phyloP scores from a whole-genome alignment of 1,140 invertebrate genomes.

The Achroia grisella region DNA sequence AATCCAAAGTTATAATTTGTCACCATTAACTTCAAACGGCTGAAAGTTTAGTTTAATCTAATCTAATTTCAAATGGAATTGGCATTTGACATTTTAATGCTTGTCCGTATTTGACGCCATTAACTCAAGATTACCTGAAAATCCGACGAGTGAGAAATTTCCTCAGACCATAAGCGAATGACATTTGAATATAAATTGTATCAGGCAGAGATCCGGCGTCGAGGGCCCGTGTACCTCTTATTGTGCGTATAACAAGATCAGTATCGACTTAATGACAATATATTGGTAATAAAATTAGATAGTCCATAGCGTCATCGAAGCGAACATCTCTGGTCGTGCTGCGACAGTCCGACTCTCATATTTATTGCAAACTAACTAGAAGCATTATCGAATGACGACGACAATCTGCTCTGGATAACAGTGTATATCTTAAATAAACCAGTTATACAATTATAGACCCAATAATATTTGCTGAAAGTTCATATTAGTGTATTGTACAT shows the following conservation, averaged over 20 bases:
- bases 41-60: too few species aligned
- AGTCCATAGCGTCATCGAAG: slow-evolving; percentile 60
- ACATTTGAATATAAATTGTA: slow-evolving; percentile 72
- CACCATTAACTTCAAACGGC: too few species aligned
- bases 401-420: slow-evolving; percentile 47
- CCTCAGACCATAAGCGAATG: slow-evolving; percentile 56
- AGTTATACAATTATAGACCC: slow-evolving; percentile 43
- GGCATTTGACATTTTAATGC: too few species aligned
- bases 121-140: slow-evolving; percentile 65
- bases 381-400: slow-evolving; percentile 63
- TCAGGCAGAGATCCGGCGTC: slow-evolving; percentile 36
- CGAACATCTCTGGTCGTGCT: slow-evolving; percentile 43
- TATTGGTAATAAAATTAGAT: slow-evolving; percentile 74
- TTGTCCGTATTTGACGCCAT: slow-evolving; percentile 35
- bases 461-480: slow-evolving; percentile 35
- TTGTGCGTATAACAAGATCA: slow-evolving; percentile 73
- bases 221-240: slow-evolving; percentile 54
- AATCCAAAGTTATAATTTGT: too few species aligned
- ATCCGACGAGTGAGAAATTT: slow-evolving; percentile 68
- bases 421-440: slow-evolving; percentile 28
- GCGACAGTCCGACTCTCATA: slow-evolving; percentile 50
- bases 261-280: slow-evolving; percentile 73
- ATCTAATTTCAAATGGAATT: too few species aligned
- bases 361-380: slow-evolving; percentile 67
- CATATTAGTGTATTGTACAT: slow-evolving; percentile 26